A percentile compares a stretch with the other conserved stretches of the same genome.
These are phyloP conservation scores for Bombylius major DNA, from an alignment of 2,888 invertebrate genomes.

Conservation along the genomic window DNA sequence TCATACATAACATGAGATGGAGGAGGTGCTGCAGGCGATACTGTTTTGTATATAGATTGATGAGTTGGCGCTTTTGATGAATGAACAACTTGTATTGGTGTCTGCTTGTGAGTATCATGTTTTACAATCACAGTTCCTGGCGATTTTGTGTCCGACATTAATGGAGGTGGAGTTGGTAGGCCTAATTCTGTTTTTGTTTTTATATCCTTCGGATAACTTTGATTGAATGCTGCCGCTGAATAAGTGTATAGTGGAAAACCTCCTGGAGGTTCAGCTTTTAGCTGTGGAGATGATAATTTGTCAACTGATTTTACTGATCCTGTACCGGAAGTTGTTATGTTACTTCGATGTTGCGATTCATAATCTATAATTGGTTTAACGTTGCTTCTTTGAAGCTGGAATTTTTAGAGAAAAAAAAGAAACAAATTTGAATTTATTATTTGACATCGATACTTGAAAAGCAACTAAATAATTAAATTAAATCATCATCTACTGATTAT, in stretches of 20 bases:
- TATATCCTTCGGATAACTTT: conserved; percentile 12
- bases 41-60: conserved; percentile 10
- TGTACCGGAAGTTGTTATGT: conserved; percentile 1
- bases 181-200: conserved; percentile 11
- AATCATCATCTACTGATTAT: too few species aligned
- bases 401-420: not conserved
- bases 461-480: too few species aligned
- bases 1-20: conserved; percentile 25
- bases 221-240: conserved; percentile 10
- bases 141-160: conserved; percentile 51
- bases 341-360: conserved; percentile 9
- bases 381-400: conserved; percentile 10
- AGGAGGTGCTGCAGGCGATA: conserved; percentile 28
- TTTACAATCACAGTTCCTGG: conserved; percentile 58
- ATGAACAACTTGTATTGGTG: conserved; percentile 15
- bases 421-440: not conserved
- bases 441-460: too few species aligned
- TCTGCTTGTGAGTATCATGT: conserved; percentile 39
- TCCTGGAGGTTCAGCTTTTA: conserved; percentile 46
- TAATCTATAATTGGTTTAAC: conserved; percentile 11
- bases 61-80: conserved; percentile 11
- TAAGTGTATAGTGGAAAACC: conserved; percentile 56
- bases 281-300: conserved; percentile 24
- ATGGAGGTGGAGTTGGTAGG: conserved; percentile 52
- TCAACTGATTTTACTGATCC: conserved; percentile 9